Conservation (phyloP, 2,888 invertebrate genomes). For the Mythimna impura region DNA sequence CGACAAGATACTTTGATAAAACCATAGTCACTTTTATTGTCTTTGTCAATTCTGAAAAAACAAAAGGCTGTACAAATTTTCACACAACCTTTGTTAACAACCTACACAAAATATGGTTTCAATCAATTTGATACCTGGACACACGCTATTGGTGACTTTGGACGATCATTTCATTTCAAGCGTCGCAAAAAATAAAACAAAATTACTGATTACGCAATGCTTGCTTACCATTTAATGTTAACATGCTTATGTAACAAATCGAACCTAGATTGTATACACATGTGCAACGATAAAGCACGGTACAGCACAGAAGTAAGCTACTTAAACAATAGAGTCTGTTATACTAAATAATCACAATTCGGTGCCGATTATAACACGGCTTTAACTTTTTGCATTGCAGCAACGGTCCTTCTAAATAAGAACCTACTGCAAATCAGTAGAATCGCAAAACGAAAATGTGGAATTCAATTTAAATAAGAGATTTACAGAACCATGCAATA, state of each 20-base stretch:
- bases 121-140: slow-evolving; percentile 31
- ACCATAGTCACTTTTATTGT: slow-evolving; percentile 29
- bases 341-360: slow-evolving; percentile 23
- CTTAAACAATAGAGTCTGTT: slow-evolving; percentile 31
- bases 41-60: slow-evolving; percentile 22
- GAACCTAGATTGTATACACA: slow-evolving; percentile 48
- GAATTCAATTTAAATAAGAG: neutral
- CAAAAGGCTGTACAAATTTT: slow-evolving; percentile 33
- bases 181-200: slow-evolving; percentile 54
- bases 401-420: neutral
- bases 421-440: neutral
- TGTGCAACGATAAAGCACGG: slow-evolving; percentile 65
- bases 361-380: neutral
- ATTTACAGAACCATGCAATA: neutral
- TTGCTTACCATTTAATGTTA: slow-evolving; percentile 61
- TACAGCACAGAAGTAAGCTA: slow-evolving; percentile 23
- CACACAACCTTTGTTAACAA: slow-evolving; percentile 30
- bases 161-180: slow-evolving; percentile 22
- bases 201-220: slow-evolving; percentile 55
- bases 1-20: slow-evolving; percentile 17
- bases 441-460: slow-evolving; percentile 2
- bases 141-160: slow-evolving; percentile 32
- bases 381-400: slow-evolving; percentile 1
- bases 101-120: slow-evolving; percentile 3
- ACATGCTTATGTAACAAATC: slow-evolving; percentile 59